A percentile compares a stretch with the other conserved stretches of the same genome.
These are phyloP conservation scores for Drosophila ficusphila DNA, from an alignment of 1,140 invertebrate species.

Conservation along the genomic window DNA sequence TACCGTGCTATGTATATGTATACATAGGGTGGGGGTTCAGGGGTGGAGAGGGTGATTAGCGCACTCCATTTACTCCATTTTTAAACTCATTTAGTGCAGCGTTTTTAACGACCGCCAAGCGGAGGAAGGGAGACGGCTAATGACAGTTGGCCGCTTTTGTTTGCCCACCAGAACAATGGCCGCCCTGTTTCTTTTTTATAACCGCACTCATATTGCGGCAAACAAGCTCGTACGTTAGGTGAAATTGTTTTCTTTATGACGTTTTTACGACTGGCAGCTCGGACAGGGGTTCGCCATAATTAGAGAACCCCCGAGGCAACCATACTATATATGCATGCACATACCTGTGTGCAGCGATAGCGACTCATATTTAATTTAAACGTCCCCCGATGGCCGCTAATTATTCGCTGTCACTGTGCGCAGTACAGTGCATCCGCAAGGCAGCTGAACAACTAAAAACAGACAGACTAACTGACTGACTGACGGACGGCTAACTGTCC, in stretches of 20 bases:
- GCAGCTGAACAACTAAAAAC: conserved; percentile 25
- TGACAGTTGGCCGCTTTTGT: conserved; percentile 54
- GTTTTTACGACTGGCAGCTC: conserved; percentile 67
- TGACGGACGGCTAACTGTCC: conserved; percentile 36
- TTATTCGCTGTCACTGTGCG: conserved; percentile 64
- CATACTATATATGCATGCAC: conserved; percentile 7
- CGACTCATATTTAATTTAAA: conserved; percentile 72
- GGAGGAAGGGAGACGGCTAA: conserved; percentile 44
- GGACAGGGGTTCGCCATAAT: conserved; percentile 53
- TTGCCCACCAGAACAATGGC: conserved; percentile 46
- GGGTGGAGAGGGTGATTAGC: conserved; percentile 30
- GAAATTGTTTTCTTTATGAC: conserved; percentile 76
- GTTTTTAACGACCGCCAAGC: conserved; percentile 52
- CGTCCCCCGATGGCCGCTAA: conserved; percentile 63
- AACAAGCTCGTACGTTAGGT: conserved; percentile 46
- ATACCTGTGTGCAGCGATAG: conserved; percentile 18
- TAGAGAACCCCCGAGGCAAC: conserved; percentile 40
- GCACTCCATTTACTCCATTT: conserved; percentile 73
- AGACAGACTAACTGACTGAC: conserved; percentile 4
- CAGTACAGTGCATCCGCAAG: conserved; percentile 33
- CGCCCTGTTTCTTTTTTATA: conserved; percentile 23
- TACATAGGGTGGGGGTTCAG: conserved; percentile 18
- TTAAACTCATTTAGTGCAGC: conserved; percentile 67
- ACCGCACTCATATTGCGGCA: conserved; percentile 7
- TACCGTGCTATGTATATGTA: not conserved